Evolutionary conservation across 2,888 invertebrate species (phyloP), one percentile per base, ranked within the genome.

Genomic region (Luperina nickerlii): DNA sequence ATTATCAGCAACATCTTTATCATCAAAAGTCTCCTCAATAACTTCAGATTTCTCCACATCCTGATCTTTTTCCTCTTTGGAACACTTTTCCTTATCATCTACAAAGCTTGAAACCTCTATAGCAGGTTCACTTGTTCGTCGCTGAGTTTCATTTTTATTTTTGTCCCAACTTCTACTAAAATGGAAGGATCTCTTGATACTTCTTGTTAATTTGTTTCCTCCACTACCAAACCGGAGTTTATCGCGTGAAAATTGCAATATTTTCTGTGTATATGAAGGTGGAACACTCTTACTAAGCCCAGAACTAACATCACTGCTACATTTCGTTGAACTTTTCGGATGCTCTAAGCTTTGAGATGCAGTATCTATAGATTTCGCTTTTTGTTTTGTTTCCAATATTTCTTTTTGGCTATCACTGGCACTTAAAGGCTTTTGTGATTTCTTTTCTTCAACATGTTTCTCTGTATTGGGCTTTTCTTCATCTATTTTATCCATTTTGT

Each of bases 251-350:
- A 97, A 97, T 83, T 97, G 97, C 63, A 97, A 84, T 78, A 97
- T 85, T 87, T 97, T 97, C 84, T 97, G 97, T 82, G 96, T 97
- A 80, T 97, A 97, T 4, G 97, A 97, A 0, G 97, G 97, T 5
- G 97, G 97, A 0, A 97, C 97, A 91, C 97, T 97, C 90, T 96
- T 97, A 84, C 97, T 97, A 0, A 97, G 90, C 0, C 96, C 96
- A 0, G 95, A 92, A 89, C 95, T 96, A 1, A 96, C 90, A 63
- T 96, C 96, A 79, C 95, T 96, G 71, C 95, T 96, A 78, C 95
- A 95, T 91, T 95, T 96, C 0, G 95, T 95, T 11, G 95, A 95
- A 88, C 94, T 95, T 89, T 96, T 96, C 0, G 96, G 96, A 88
- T 96, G 96, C 75, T 96, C 96, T 78, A 96, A 91, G 70, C 96